phyloP scores from a whole-genome alignment of 2,888 invertebrate genomes.

The Dolichomitus sp. region DNA sequence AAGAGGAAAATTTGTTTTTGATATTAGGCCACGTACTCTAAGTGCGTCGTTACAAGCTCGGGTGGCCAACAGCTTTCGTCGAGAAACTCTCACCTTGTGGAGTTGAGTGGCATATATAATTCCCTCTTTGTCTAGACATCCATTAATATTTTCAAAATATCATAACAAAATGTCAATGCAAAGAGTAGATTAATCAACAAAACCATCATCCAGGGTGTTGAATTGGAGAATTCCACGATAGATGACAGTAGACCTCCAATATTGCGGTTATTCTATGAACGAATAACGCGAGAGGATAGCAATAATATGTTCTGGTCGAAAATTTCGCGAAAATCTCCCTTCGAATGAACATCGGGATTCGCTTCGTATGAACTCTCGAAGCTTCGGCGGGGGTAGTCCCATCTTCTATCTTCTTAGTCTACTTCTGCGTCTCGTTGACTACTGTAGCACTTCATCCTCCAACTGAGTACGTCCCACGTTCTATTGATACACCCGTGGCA shows the following conservation, averaged over 20 bases:
- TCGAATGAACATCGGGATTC: constrained; percentile 55
- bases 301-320: constrained; percentile 50
- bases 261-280: constrained; percentile 16
- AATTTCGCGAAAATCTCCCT: background rate
- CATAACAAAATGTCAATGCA: background rate
- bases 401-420: too few relatives aligned
- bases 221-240: background rate
- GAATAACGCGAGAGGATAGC: constrained; percentile 40
- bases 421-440: constrained; percentile 49
- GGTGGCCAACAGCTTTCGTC: constrained; percentile 33
- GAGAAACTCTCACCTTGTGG: constrained; percentile 11
- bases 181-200: background rate
- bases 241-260: constrained; percentile 15
- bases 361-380: constrained; percentile 55
- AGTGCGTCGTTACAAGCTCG: constrained; percentile 63
- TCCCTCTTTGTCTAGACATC: background rate
- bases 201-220: background rate
- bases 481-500: constrained; percentile 66
- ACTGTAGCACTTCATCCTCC: constrained; percentile 70
- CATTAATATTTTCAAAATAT: background rate
- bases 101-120: background rate
- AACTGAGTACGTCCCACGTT: constrained; percentile 65
- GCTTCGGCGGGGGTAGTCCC: constrained; percentile 37
- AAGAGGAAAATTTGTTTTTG: constrained; percentile 80
- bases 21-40: constrained; percentile 74